A percentile compares a stretch with the other conserved stretches of the same genome.
These are phyloP conservation scores for Hippocampus comes DNA, from an alignment of 2,113 vertebrate genomes.

Conservation along the genomic window DNA sequence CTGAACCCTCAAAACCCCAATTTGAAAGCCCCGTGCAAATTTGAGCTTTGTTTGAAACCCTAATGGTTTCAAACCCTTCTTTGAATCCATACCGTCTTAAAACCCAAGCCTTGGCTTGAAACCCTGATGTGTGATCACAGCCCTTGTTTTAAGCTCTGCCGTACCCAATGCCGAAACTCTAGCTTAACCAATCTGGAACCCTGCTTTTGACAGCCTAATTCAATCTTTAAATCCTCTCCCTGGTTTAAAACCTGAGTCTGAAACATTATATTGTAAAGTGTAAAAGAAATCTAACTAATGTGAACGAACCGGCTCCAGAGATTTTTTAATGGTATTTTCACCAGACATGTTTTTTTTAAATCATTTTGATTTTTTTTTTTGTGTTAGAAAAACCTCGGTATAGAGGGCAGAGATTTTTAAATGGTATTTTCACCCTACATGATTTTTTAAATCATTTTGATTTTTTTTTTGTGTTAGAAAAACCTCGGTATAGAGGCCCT, in stretches of 20 bases:
- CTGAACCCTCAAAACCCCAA: no score
- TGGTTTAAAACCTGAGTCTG: not conserved
- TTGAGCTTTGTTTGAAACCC: no score
- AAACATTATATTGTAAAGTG: not conserved
- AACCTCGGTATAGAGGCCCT: constrained; percentile 85
- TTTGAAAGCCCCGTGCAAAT: not conserved
- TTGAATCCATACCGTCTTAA: no score
- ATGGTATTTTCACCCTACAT: not conserved
- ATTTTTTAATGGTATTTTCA: not conserved
- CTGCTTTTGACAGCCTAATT: no score
- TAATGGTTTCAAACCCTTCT: not conserved
- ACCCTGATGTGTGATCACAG: not conserved
- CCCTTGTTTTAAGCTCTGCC: not conserved
- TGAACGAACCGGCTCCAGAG: not conserved
- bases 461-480: constrained; percentile 66
- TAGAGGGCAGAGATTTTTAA: constrained; percentile 62
- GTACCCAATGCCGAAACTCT: not conserved
- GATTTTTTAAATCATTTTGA: not conserved
- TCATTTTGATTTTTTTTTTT: not conserved
- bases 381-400: constrained; percentile 83
- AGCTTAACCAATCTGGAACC: not conserved
- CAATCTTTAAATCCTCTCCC: not conserved
- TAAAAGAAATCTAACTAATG: not conserved
- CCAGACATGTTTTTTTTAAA: not conserved
- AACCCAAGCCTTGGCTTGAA: not conserved